Evolutionary conservation across 2,113 vertebrate genomes (phyloP).

Genomic region (Ictidomys tridecemlineatus): DNA sequence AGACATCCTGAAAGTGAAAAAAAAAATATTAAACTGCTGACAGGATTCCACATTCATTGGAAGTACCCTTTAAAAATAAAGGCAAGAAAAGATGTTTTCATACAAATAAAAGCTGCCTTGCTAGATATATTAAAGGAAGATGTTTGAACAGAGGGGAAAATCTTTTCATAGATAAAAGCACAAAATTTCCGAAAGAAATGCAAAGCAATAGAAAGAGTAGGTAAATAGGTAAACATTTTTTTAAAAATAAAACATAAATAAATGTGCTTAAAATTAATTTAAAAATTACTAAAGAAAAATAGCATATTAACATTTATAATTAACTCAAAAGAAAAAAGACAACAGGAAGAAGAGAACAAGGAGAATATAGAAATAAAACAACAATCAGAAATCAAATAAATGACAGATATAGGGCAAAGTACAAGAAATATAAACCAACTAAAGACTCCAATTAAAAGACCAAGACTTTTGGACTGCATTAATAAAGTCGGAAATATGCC

Average conservation of each 20-base stretch:
- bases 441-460: background rate
- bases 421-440: background rate
- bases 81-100: background rate
- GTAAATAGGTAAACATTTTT: background rate
- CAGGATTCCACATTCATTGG: background rate
- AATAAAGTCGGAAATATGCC: background rate
- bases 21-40: background rate
- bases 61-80: background rate
- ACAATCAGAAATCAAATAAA: background rate
- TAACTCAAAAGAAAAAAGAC: conserved; percentile 4
- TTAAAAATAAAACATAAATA: background rate
- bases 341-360: background rate
- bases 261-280: background rate
- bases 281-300: conserved; percentile 1
- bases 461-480: background rate
- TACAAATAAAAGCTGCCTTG: background rate
- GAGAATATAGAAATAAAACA: background rate
- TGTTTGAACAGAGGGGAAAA: background rate
- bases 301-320: background rate
- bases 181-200: background rate
- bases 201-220: background rate
- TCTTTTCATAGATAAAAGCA: background rate
- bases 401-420: background rate
- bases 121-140: background rate
- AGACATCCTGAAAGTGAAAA: background rate